Conservation (phyloP, 2,888 invertebrate genomes). For the Eugnorisma glareosa region DNA sequence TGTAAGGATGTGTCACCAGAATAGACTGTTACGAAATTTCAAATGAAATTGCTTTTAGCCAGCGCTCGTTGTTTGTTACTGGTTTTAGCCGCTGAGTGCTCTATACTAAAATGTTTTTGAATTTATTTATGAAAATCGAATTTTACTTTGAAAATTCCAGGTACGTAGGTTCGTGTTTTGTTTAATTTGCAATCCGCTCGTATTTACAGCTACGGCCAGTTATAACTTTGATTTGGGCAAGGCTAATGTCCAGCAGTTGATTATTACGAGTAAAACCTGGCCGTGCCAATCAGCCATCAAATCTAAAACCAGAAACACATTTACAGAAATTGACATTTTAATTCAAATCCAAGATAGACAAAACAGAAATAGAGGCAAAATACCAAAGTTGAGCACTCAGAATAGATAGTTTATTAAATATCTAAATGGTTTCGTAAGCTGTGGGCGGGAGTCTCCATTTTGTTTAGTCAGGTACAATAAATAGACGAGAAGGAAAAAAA, state of each 20-base stretch:
- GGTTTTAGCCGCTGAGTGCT: constrained; percentile 35
- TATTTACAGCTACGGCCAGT: background rate
- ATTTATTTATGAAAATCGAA: constrained; percentile 14
- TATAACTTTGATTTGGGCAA: constrained; percentile 8
- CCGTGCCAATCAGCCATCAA: constrained; percentile 1
- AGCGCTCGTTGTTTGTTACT: constrained; percentile 9
- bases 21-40: background rate
- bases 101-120: constrained; percentile 21
- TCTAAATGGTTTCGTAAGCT: constrained; percentile 6
- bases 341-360: background rate
- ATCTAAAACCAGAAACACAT: background rate
- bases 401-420: background rate
- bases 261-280: constrained; percentile 7
- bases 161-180: background rate
- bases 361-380: background rate
- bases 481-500: constrained; percentile 45
- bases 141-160: background rate
- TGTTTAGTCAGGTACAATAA: constrained; percentile 49
- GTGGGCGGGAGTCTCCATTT: constrained; percentile 11
- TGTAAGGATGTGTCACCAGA: constrained; percentile 14
- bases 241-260: background rate
- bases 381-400: background rate
- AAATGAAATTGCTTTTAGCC: constrained; percentile 26
- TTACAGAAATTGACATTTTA: background rate
- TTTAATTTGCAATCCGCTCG: background rate